Conservation (phyloP, 1,140 invertebrate genomes). For the Drosophila lacertosa region DNA sequence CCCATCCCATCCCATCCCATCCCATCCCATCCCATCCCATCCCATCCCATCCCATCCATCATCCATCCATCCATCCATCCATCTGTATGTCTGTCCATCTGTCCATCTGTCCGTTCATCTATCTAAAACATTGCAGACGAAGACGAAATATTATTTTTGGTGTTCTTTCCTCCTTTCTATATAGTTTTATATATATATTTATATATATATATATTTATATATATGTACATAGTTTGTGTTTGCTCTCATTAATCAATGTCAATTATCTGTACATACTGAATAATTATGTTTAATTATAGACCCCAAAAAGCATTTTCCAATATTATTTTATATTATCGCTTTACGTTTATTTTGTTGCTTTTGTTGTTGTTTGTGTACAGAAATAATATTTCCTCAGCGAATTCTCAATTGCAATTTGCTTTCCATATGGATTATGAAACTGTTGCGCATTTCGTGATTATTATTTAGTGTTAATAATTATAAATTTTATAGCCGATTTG, state of each 20-base stretch:
- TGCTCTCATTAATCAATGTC: slow-evolving; percentile 84
- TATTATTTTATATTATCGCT: slow-evolving; percentile 58
- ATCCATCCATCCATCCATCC: slow-evolving; percentile 41
- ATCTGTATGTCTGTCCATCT: slow-evolving; percentile 34
- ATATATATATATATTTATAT: slow-evolving; percentile 6
- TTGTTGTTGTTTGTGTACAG: slow-evolving; percentile 35
- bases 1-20: slow-evolving; percentile 24
- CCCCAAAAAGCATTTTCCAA: slow-evolving; percentile 75
- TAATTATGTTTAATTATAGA: slow-evolving; percentile 83
- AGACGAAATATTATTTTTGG: slow-evolving; percentile 79
- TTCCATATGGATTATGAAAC: slow-evolving; percentile 48
- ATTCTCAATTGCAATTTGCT: slow-evolving; percentile 47
- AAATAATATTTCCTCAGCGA: slow-evolving; percentile 1
- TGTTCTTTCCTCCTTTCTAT: slow-evolving; percentile 58
- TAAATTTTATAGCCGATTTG: slow-evolving; percentile 37
- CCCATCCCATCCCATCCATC: slow-evolving; percentile 8
- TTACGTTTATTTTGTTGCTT: slow-evolving; percentile 19
- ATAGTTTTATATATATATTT: slow-evolving; percentile 49
- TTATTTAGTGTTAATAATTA: slow-evolving; percentile 56
- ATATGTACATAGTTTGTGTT: slow-evolving; percentile 42
- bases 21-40: slow-evolving; percentile 26
- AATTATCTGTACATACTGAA: slow-evolving; percentile 83
- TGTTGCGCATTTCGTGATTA: slow-evolving; percentile 54
- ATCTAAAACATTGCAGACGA: slow-evolving; percentile 50
- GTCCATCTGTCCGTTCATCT: slow-evolving; percentile 39